These are phyloP conservation scores for Aldrovandia affinis DNA, from an alignment of 2,797 vertebrate species.

Conservation along the genomic window DNA sequence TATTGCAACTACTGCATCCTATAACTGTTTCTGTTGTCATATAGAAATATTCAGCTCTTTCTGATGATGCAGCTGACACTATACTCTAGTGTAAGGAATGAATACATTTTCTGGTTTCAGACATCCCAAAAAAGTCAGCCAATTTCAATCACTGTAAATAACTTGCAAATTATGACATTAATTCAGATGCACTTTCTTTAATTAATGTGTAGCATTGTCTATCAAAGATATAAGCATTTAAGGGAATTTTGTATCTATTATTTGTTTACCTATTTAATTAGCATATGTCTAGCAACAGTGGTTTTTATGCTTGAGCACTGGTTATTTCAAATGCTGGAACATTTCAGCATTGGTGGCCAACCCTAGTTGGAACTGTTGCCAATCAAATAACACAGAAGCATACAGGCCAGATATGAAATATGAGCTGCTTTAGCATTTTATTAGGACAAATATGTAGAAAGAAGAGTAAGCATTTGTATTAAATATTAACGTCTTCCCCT, in stretches of 20 bases:
- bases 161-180: not conserved
- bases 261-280: not conserved
- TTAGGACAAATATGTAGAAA: not conserved
- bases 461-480: not conserved
- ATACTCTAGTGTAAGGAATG: not conserved
- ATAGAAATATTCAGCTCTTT: not conserved
- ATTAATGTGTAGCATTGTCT: not conserved
- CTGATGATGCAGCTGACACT: not conserved
- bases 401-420: not conserved
- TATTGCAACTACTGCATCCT: not conserved
- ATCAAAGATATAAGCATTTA: not conserved
- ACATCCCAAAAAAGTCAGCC: not conserved
- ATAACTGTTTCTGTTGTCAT: not conserved
- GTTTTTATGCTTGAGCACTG: not conserved
- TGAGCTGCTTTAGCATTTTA: not conserved
- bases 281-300: not conserved
- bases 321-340: not conserved
- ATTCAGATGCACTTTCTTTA: not conserved
- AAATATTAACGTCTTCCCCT: no score
- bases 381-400: not conserved
- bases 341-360: not conserved
- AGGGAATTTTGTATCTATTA: not conserved
- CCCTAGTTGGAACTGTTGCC: not conserved
- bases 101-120: not conserved
- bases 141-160: not conserved